Conservation (phyloP, 2,797 vertebrate species). For the Squalus acanthias region DNA sequence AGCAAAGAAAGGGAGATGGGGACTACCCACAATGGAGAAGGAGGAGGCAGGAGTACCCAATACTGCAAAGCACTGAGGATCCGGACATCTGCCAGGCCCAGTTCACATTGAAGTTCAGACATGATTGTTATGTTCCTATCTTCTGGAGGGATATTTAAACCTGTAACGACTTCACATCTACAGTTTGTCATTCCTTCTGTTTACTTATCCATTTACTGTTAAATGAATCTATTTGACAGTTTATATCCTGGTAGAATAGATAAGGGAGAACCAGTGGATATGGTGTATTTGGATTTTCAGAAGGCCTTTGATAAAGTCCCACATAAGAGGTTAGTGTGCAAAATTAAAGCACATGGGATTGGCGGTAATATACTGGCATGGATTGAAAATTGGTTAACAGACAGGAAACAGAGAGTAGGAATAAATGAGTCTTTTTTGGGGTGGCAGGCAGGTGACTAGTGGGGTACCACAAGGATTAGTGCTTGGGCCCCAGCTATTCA, state of each 20-base stretch:
- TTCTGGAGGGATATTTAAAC: neutral
- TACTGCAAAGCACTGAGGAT: neutral
- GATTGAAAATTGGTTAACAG: too few species aligned
- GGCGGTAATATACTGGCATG: too few species aligned
- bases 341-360: too few species aligned
- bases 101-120: neutral
- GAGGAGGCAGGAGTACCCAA: neutral
- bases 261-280: too few species aligned
- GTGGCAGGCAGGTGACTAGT: too few species aligned
- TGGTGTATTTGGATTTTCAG: too few species aligned
- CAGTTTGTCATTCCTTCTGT: conserved; percentile 7
- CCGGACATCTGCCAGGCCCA: neutral
- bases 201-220: neutral
- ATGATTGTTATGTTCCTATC: neutral
- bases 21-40: neutral
- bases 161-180: neutral
- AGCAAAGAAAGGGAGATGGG: neutral
- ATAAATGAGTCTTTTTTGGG: too few species aligned
- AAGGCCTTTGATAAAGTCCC: too few species aligned
- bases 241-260: neutral
- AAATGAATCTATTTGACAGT: neutral
- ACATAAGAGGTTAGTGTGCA: too few species aligned
- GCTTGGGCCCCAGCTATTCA: too few species aligned
- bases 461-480: too few species aligned
- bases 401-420: too few species aligned